phyloP scores from a whole-genome alignment of 1,140 invertebrate genomes.

The Musca vetustissima region DNA sequence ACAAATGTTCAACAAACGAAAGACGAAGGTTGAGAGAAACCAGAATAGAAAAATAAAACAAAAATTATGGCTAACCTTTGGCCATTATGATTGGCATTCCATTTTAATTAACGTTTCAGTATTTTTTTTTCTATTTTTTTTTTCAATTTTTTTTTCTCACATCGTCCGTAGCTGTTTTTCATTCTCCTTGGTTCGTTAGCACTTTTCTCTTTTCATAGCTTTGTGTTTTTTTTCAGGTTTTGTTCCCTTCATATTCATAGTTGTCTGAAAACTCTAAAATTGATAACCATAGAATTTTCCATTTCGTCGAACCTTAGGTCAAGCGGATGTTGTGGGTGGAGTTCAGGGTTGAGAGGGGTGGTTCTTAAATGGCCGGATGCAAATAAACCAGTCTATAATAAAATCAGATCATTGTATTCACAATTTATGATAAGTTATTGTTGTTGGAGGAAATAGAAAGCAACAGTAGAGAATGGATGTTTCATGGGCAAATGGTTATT shows the following conservation, averaged over 20 bases:
- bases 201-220: background rate
- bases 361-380: background rate
- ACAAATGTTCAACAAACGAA: background rate
- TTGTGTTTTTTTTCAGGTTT: no score
- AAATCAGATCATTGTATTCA: slow-evolving; percentile 3
- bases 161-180: no score
- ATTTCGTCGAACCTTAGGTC: no score
- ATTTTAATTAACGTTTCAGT: slow-evolving; percentile 4
- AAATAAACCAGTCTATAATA: background rate
- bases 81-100: background rate
- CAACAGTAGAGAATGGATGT: no score
- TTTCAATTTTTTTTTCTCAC: no score
- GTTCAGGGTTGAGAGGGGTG: no score
- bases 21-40: background rate
- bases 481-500: no score
- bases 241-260: no score
- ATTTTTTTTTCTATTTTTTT: background rate
- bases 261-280: no score
- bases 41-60: background rate
- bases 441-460: no score
- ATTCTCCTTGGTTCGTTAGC: background rate
- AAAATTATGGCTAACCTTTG: background rate
- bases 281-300: no score
- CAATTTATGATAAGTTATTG: background rate
- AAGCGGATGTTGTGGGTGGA: no score